Evolutionary conservation across 37 sponge, comb jelly and placozoan species (phyloP).

Genomic region (Crambe crambe): DNA sequence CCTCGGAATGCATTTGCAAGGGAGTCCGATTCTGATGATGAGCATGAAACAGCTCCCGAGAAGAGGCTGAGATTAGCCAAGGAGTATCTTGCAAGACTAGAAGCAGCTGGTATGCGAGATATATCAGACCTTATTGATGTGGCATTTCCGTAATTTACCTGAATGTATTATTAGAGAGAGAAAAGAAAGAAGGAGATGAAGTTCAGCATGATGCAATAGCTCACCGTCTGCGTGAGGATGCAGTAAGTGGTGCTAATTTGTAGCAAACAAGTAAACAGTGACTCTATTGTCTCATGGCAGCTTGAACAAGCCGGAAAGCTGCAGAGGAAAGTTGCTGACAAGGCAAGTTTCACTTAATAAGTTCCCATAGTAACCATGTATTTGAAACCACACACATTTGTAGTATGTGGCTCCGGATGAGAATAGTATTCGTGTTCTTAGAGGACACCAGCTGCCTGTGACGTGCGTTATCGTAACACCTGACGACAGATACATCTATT

Average conservation of each 20-base stretch:
- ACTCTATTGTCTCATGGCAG: slow-evolving; percentile 22
- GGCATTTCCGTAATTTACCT: too few species aligned
- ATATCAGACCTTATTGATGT: too few species aligned
- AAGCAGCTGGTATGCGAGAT: slow-evolving; percentile 55
- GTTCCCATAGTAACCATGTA: too few species aligned
- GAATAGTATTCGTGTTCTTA: slow-evolving; percentile 35
- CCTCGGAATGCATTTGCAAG: slow-evolving; percentile 4
- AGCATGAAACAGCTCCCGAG: slow-evolving; percentile 87
- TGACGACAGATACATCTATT: slow-evolving; percentile 69
- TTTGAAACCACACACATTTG: neutral
- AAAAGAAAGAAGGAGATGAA: slow-evolving; percentile 36
- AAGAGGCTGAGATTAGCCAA: slow-evolving; percentile 95
- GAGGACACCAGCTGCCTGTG: slow-evolving; percentile 82
- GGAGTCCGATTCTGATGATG: slow-evolving; percentile 36
- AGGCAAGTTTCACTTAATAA: slow-evolving; percentile 35
- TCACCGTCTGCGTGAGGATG: slow-evolving; percentile 73
- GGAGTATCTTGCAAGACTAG: slow-evolving; percentile 83
- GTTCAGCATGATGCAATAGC: slow-evolving; percentile 80
- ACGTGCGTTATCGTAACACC: slow-evolving; percentile 80
- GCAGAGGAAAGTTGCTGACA: slow-evolving; percentile 71
- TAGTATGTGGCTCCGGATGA: slow-evolving; percentile 66
- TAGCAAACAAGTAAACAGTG: neutral
- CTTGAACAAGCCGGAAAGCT: slow-evolving; percentile 70
- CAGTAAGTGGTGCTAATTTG: slow-evolving; percentile 45
- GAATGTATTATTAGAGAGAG: slow-evolving; percentile 47